Conservation (phyloP, 1,140 invertebrate species). For the Heliconius eleuchia region DNA sequence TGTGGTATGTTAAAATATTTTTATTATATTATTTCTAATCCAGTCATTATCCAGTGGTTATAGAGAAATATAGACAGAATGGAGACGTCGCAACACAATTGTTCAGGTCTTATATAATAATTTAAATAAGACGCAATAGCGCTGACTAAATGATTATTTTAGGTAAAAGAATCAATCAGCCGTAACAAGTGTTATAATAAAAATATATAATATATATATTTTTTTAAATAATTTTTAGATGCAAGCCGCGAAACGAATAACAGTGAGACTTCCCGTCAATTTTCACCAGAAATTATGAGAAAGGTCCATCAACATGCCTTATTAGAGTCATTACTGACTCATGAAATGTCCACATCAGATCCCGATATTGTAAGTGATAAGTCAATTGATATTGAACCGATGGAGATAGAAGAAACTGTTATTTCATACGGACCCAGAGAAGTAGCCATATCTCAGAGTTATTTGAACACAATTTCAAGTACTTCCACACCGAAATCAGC, state of each 20-base stretch:
- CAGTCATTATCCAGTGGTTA: too few relatives aligned
- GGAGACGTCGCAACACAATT: too few relatives aligned
- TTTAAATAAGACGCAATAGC: too few relatives aligned
- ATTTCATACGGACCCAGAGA: background rate
- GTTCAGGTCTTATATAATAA: too few relatives aligned
- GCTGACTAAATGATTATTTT: too few relatives aligned
- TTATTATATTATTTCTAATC: background rate
- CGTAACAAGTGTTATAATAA: too few relatives aligned
- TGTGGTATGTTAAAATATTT: background rate
- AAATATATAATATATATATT: background rate
- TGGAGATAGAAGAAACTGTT: background rate
- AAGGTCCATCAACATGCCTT: background rate
- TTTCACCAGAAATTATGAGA: background rate
- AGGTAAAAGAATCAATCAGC: too few relatives aligned
- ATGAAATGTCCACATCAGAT: background rate
- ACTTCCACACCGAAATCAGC: background rate
- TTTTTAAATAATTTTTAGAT: background rate
- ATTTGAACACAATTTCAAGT: background rate
- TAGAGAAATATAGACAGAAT: too few relatives aligned
- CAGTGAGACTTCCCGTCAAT: background rate
- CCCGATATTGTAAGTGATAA: background rate
- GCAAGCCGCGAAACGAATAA: background rate
- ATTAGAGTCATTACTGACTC: background rate
- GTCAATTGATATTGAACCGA: background rate
- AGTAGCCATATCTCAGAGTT: background rate